A percentile compares a stretch with the other conserved stretches of the same genome.
Evolutionary conservation across 2,113 vertebrate species (phyloP).

Genomic region (Caranx ignobilis): DNA sequence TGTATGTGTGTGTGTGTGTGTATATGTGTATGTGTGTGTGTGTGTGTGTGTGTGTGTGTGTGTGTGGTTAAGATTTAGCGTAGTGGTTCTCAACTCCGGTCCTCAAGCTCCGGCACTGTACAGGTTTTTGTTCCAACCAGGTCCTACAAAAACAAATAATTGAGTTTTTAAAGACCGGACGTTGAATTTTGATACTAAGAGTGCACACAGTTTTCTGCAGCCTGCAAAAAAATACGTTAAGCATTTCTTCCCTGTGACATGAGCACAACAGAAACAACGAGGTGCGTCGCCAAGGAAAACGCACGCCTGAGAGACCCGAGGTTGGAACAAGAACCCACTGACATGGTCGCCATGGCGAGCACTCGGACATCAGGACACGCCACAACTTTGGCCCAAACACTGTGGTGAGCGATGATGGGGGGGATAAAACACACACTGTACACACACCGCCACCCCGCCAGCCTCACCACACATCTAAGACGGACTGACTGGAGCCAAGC

Average conservation of each 20-base stretch:
- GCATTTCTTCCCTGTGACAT: conserved; percentile 79
- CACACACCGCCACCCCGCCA: conserved; percentile 15
- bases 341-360: conserved; percentile 73
- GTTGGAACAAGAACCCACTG: conserved; percentile 89
- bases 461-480: conserved; percentile 51
- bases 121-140: conserved; percentile 91
- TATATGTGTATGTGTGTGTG: conserved; percentile 9
- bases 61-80: conserved; percentile 81
- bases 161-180: conserved; percentile 84
- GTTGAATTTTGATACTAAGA: conserved; percentile 75
- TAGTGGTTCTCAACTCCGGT: conserved; percentile 90
- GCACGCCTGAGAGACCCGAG: conserved; percentile 83
- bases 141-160: conserved; percentile 91
- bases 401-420: conserved; percentile 48
- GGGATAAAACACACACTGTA: conserved; percentile 38
- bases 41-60: conserved; percentile 40
- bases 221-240: conserved; percentile 77
- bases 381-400: conserved; percentile 66
- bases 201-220: conserved; percentile 79
- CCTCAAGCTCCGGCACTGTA: conserved; percentile 89
- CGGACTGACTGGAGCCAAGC: conserved; percentile 60
- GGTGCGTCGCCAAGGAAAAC: conserved; percentile 74
- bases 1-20: conserved; percentile 36
- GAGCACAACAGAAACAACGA: conserved; percentile 82
- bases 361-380: conserved; percentile 57